phyloP scores from a whole-genome alignment of 2,797 vertebrate genomes.

The Syncerus caffer region DNA sequence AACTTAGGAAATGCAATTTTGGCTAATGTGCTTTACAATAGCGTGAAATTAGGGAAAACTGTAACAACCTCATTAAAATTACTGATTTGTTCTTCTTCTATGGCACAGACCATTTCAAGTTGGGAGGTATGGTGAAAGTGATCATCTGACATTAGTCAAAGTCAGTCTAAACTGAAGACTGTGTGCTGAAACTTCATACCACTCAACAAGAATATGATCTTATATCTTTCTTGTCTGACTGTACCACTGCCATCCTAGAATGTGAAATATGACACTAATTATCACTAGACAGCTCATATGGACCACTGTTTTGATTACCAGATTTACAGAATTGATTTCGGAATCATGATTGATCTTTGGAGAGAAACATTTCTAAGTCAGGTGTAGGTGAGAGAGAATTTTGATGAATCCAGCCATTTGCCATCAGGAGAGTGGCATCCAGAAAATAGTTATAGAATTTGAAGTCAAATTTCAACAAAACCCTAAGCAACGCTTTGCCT shows the following conservation, averaged over 20 bases:
- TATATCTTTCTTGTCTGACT: constrained; percentile 34
- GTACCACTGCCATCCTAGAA: background rate
- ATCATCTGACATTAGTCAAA: constrained; percentile 57
- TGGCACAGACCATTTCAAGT: background rate
- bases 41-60: background rate
- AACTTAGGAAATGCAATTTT: background rate
- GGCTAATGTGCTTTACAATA: background rate
- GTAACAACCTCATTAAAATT: background rate
- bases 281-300: background rate
- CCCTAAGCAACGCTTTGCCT: background rate
- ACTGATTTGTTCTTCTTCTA: background rate
- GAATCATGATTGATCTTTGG: background rate
- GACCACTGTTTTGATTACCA: background rate
- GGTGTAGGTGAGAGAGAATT: background rate
- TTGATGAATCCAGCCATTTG: background rate
- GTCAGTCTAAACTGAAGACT: constrained; percentile 25
- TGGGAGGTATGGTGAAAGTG: constrained; percentile 31
- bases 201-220: constrained; percentile 56
- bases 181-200: constrained; percentile 8
- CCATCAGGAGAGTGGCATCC: background rate
- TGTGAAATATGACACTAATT: background rate
- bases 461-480: background rate
- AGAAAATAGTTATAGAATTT: background rate
- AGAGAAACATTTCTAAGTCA: background rate
- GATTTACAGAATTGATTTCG: background rate